Evolutionary conservation across 2,797 vertebrate species (phyloP).

Genomic region (Alosa sapidissima): DNA sequence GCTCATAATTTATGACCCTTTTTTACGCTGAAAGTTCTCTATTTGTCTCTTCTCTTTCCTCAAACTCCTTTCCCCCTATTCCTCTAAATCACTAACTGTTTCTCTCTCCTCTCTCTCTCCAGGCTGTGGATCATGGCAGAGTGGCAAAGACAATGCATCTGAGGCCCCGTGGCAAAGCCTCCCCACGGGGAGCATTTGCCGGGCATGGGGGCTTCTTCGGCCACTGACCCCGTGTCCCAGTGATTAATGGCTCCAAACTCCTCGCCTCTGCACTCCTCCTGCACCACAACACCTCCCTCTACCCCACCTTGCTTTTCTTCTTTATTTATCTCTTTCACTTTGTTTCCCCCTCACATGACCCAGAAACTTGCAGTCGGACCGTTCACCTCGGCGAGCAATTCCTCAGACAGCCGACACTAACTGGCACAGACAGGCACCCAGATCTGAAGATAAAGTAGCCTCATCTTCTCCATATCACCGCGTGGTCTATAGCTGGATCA

Average conservation of each 20-base stretch:
- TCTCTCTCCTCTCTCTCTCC: constrained; percentile 44
- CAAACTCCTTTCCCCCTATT: constrained; percentile 22
- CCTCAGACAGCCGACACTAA: constrained; percentile 4
- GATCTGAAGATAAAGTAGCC: neutral
- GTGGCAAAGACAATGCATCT: constrained; percentile 68
- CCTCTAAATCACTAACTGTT: constrained; percentile 49
- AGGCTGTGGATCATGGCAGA: constrained; percentile 66
- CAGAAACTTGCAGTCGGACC: neutral
- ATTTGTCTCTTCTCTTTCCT: constrained; percentile 21
- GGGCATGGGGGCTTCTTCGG: constrained; percentile 68
- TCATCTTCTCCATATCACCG: constrained; percentile 35
- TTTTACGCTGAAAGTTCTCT: constrained; percentile 72
- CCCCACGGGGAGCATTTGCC: constrained; percentile 65
- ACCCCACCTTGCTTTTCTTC: neutral
- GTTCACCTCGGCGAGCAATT: neutral
- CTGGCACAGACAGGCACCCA: constrained; percentile 8
- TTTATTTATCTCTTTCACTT: neutral
- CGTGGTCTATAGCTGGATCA: constrained; percentile 51
- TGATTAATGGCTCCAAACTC: constrained; percentile 75
- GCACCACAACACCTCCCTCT: constrained; percentile 41
- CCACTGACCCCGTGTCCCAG: constrained; percentile 70
- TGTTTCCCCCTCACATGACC: neutral
- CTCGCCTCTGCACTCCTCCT: constrained; percentile 66
- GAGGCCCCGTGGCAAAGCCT: constrained; percentile 67
- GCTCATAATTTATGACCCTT: constrained; percentile 70